Base-by-base conservation (phyloP, 2,797 vertebrate genomes). In the Tragopan temminckii region DNA sequence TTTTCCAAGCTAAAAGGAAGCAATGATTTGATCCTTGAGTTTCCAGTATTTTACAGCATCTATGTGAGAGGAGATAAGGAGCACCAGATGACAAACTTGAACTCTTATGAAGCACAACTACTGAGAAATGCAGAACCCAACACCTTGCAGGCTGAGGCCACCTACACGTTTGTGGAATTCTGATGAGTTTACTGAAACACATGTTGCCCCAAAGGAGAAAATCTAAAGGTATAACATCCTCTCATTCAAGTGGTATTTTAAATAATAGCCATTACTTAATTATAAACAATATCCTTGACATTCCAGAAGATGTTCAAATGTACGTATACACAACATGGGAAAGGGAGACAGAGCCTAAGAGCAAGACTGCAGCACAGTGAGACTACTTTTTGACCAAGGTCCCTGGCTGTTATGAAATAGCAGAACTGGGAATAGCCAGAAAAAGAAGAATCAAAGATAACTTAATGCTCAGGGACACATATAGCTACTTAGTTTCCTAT, bases 1-100 rank as follows among this genome's bases (percentile, higher is more conserved):
- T 78, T 80, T 84, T 80, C 29, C 25, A 89, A 23, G 64, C 82
- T 64, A 70, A 89, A 94, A 48, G 13, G 35, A 85, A 80, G 31
- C 53, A 58, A 70, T 70, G 82, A 23, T 64, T 75, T 67, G 48
- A 85, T 69, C 36, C 38, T 40, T 5, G 27, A 59, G 15, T 40
- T 92, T 70, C 21, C 38, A 27, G 45, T 89, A 6, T 55, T 91
- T 91, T 92, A 61, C 64, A 87, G 42, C 46, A 36, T 19, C 27
- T 69, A 1, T n/a, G 13, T 5, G n/a, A 85, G 18, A 5, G 7
- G 27, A 85, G 45, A 27, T 27, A 62, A 86, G 89, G 50, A 48
- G 19, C 13, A 11, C 33, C 13, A 23, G 50, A 25, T 38, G 24
- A 50, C 13, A 23, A 86, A 46, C 20, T 13, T 4, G 11, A 48